Conservation (phyloP, 2,888 invertebrate species). For the Oxyscelio sp. region DNA sequence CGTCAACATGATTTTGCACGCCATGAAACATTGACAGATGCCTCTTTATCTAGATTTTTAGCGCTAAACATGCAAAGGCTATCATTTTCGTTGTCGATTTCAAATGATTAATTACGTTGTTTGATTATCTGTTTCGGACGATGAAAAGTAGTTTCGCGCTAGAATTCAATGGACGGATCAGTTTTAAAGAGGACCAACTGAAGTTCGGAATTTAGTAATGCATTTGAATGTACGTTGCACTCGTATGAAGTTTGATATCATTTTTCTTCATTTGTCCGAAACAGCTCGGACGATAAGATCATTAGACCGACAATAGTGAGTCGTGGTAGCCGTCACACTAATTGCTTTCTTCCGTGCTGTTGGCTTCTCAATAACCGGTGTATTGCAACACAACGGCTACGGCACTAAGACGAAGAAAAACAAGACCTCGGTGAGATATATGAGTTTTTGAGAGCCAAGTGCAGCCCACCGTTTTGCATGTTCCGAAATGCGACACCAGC, state of each 20-base stretch:
- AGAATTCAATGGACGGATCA: neutral
- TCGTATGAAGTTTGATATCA: constrained; percentile 59
- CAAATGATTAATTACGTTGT: constrained; percentile 23
- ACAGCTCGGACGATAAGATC: constrained; percentile 68
- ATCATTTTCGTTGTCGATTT: constrained; percentile 38
- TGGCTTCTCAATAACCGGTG: constrained; percentile 67
- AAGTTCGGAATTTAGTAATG: constrained; percentile 27
- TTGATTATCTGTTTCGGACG: constrained; percentile 6
- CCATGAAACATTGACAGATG: constrained; percentile 61
- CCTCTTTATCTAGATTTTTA: constrained; percentile 54
- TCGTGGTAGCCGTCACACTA: constrained; percentile 60
- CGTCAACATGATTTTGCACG: constrained; percentile 59
- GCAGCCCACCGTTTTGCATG: constrained; percentile 75
- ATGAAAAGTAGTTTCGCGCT: neutral
- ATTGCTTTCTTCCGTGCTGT: constrained; percentile 70
- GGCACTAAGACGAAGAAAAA: constrained; percentile 74
- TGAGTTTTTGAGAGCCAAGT: constrained; percentile 77
- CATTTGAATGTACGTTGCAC: too few relatives aligned
- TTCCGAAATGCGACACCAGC: constrained; percentile 72
- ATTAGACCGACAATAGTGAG: constrained; percentile 67
- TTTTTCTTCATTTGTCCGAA: constrained; percentile 76
- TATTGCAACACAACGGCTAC: constrained; percentile 61
- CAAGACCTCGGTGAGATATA: constrained; percentile 74
- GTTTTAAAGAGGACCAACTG: constrained; percentile 13
- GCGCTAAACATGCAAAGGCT: constrained; percentile 17